Evolutionary conservation across 2,888 invertebrate genomes (phyloP), one percentile per base, ranked within the genome.

Genomic region (Gymnoscelis rufifasciata): DNA sequence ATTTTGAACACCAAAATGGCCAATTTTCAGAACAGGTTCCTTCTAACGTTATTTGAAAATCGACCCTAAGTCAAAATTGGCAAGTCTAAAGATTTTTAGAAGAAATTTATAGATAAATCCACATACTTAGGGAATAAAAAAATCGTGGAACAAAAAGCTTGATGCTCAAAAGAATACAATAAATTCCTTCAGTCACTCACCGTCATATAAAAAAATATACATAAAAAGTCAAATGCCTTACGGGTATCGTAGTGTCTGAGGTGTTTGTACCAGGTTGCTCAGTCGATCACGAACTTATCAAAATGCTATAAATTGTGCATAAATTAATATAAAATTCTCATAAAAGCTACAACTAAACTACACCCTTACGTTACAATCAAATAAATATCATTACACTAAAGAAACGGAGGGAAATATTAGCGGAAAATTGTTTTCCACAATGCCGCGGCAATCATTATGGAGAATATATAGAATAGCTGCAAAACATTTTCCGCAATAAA

Each of bases 181-280:
- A 13, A 42, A 36, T 45, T 33, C 8, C 2, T 28, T 38, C 30
- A 39, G 43, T 14, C 36, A 26, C 7, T 39, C 42, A 30, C 30
- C 43, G 39, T 40, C 19, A 7, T 26, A 36, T 31, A 71, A 74
- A 78, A 77, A 82, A 40, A n/a, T 66, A 76, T 82, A 83, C 78
- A 83, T n/a, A n/a, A n/a, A 83, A 74, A 67, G 75, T 38, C 27
- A 24, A 30, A 48, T 39, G 31, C 14, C 75, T 80, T 81, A 83
- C 76, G 68, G 71, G 64, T 77, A 75, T 80, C 81, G 81, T 81
- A 83, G 83, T 79, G 81, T 64, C 69, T 78, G 80, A 80, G 78
- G 76, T 74, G 68, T 70, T 82, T 83, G 83, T 84, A 83, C 81
- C 83, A 71, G 78, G 62, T 58, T 55, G 79, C 78, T 83, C 81